Evolutionary conservation across 2,888 invertebrate species (phyloP), one percentile per base, ranked within the genome.

Genomic region (Caenorhabditis panamensis): DNA sequence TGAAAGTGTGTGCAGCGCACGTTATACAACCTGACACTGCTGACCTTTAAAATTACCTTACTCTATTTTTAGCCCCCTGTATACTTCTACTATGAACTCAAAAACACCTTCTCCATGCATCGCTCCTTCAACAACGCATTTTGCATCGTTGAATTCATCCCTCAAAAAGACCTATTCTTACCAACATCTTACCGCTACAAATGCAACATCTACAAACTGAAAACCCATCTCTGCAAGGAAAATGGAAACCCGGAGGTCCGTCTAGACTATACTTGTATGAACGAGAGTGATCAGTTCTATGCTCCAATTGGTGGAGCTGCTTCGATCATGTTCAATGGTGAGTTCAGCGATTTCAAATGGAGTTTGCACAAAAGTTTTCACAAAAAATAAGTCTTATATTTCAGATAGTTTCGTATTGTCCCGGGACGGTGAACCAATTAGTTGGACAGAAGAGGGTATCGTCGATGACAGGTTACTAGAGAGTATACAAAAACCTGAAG

Each of bases 301-400:
- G 72, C 81, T 0, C 81, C 81, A 3, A 67, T 77, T 13, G 81
- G 81, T 49, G 71, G 47, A 3, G 36, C 44, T 28, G 66, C 72
- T 6, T 28, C 71, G 1, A 44, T 58, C 0, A 72, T 81, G 71
- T 81, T 81, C 31, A 81, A 76, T 51, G 81, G 81, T 77, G 44
- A 9, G 2, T 1, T 28, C 20, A 3, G 1, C 13, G 1, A 18
- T 36, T 51, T 6, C 31, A 18, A n/a, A n/a, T n/a, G n/a, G n/a
- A n/a, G n/a, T 67, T 44, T 44, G 18, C 6, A 13, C 13, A n/a
- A 20, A 59, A 36, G 28, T 26, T 69, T 53, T 51, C 3, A 53
- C 26, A n/a, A n/a, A n/a, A n/a, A n/a, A n/a, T n/a, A n/a, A n/a
- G n/a, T n/a, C n/a, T n/a, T n/a, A n/a, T n/a, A n/a, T n/a, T 68